Evolutionary conservation across 2,888 invertebrate genomes (phyloP), one percentile per base, ranked within the genome.

Genomic region (Sceliomorpha sp.): DNA sequence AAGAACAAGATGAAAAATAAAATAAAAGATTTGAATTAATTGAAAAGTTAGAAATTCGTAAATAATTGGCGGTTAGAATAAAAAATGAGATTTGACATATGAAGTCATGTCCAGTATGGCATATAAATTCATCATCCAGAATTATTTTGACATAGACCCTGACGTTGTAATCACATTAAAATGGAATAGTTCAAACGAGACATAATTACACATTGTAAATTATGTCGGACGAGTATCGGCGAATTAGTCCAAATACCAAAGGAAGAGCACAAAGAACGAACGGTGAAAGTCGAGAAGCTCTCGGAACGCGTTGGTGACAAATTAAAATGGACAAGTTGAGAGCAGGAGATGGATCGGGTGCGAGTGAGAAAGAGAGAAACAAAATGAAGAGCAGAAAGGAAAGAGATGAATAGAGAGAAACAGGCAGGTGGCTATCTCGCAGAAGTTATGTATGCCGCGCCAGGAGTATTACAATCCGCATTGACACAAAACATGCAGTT

Each of bases 401-500:
- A 32, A 51, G 37, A 17, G 34, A 62, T 29, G 53, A 63, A 27
- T 53, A 51, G 44, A 64, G 34, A 29, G 39, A 39, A 67, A 39
- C 40, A 58, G 62, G 44, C 63, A 63, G 71, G 58, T 63, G 71
- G 32, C 39, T 42, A 58, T 47, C 37, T 62, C 40, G 67, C 44
- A 14, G 40, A 47, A 60, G 53, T 55, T 70, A 58, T 58, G 58
- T 67, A 62, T 48, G 29, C 50, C 62, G 44, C 62, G 27, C 37
- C 60, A 60, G 45, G 62, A 42, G 67, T 69, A 69, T 69, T 72
- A 69, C 72, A 64, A 72, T 64, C 64, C 64, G 48, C 64, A 66
- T 50, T 72, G 72, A 66, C 64, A 50, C 62, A 69, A 72, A 69
- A 69, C 72, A 72, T 56, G 39, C 66, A 62, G 62, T 72, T 69